phyloP scores from a whole-genome alignment of 1,140 invertebrate genomes.

The Scaptomyza graminum region DNA sequence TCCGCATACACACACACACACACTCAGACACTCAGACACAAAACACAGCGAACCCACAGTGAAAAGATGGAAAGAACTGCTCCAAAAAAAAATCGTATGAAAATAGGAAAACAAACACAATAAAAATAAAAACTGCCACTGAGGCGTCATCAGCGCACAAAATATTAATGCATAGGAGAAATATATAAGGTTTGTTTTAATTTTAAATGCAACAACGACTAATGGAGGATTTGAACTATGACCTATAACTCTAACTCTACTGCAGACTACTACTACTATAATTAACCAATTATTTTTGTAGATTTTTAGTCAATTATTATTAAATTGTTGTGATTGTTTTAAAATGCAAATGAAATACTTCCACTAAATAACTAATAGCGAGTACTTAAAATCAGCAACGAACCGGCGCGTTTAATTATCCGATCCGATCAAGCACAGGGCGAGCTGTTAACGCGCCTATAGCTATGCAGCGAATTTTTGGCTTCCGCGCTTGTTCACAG shows the following conservation, averaged over 20 bases:
- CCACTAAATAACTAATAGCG: constrained; percentile 73
- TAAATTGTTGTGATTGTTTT: constrained; percentile 84
- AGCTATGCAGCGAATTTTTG: constrained; percentile 70
- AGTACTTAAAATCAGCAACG: constrained; percentile 74
- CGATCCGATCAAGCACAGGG: background rate
- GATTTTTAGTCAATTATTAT: constrained; percentile 82
- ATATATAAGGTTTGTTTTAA: constrained; percentile 76
- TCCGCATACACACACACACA: constrained; percentile 59
- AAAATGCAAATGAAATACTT: constrained; percentile 70
- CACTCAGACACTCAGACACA: constrained; percentile 12
- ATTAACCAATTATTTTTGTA: constrained; percentile 80
- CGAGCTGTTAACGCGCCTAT: constrained; percentile 54
- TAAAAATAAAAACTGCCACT: constrained; percentile 67
- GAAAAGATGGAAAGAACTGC: constrained; percentile 17
- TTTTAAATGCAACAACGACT: constrained; percentile 77
- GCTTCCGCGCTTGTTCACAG: constrained; percentile 58
- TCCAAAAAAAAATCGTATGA: constrained; percentile 26
- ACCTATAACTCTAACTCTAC: constrained; percentile 56
- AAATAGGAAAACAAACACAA: constrained; percentile 12
- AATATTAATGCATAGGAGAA: constrained; percentile 67
- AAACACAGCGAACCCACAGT: constrained; percentile 13
- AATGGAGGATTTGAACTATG: constrained; percentile 83
- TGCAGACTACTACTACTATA: constrained; percentile 47
- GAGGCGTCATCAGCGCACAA: constrained; percentile 75
- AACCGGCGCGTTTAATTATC: constrained; percentile 28